phyloP scores from a whole-genome alignment of 2,797 vertebrate genomes.

The Sebastes matsubarae region DNA sequence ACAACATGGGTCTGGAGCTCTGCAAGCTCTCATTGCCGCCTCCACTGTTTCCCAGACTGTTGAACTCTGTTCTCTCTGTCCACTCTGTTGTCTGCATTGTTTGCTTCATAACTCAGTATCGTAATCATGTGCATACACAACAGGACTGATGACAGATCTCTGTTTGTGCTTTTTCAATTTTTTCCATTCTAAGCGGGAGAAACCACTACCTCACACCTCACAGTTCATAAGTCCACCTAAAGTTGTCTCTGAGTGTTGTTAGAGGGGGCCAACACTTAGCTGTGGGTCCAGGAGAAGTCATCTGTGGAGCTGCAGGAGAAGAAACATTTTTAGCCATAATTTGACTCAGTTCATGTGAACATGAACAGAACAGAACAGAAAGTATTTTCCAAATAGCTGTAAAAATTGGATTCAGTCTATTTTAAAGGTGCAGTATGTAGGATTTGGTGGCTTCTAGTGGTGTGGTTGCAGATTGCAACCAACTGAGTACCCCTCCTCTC shows the following conservation, averaged over 20 bases:
- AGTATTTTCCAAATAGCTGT: slow-evolving; percentile 34
- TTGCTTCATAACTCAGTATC: slow-evolving; percentile 48
- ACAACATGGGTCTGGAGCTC: slow-evolving; percentile 63
- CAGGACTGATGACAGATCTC: slow-evolving; percentile 39
- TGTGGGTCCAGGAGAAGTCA: slow-evolving; percentile 20
- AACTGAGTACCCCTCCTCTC: too few relatives aligned
- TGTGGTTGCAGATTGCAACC: too few relatives aligned
- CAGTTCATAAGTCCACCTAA: slow-evolving; percentile 47
- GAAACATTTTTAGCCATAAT: background rate
- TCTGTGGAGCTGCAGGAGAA: slow-evolving; percentile 22
- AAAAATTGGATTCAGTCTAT: slow-evolving; percentile 17
- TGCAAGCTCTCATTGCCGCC: slow-evolving; percentile 38
- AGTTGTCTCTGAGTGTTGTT: slow-evolving; percentile 26
- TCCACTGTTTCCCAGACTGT: slow-evolving; percentile 42
- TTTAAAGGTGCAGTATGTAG: too few relatives aligned
- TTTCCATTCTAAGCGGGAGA: slow-evolving; percentile 44
- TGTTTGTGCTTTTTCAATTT: slow-evolving; percentile 39
- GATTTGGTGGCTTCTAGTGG: too few relatives aligned
- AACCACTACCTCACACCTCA: slow-evolving; percentile 57
- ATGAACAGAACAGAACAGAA: slow-evolving; percentile 17
- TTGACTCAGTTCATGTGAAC: background rate
- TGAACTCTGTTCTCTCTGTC: slow-evolving; percentile 31
- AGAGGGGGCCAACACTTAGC: slow-evolving; percentile 28
- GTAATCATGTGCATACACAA: slow-evolving; percentile 35
- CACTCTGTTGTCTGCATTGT: slow-evolving; percentile 33